Percentiles rank a stretch among this genome's conserved stretches.
Evolutionary conservation across 2,797 vertebrate species (phyloP).

Genomic region (Hippopotamyrus pictus): DNA sequence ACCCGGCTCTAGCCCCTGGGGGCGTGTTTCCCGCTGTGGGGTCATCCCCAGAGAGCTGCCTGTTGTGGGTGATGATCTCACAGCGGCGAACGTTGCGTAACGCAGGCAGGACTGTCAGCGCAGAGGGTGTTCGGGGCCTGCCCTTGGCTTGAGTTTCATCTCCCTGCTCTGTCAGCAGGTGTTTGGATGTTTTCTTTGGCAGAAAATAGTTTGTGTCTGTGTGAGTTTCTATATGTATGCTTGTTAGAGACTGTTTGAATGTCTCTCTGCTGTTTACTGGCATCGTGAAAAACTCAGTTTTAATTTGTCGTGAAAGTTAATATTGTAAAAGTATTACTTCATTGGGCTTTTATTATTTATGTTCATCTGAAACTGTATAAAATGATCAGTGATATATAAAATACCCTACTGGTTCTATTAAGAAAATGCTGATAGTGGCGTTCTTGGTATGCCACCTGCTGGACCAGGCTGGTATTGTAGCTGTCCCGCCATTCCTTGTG

Average conservation of each 20-base stretch:
- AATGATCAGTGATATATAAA: background rate
- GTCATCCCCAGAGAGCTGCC: background rate
- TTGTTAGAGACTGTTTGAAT: background rate
- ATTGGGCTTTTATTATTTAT: background rate
- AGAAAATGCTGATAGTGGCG: background rate
- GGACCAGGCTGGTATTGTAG: background rate
- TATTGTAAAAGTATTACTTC: background rate
- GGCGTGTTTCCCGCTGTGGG: background rate
- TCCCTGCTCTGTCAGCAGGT: slow-evolving; percentile 28
- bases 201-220: background rate
- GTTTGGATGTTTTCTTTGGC: slow-evolving; percentile 13
- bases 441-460: background rate
- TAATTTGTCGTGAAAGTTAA: background rate
- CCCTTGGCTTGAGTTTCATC: slow-evolving; percentile 27
- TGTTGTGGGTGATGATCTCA: background rate
- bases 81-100: slow-evolving; percentile 28
- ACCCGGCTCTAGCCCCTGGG: background rate
- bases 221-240: background rate
- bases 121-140: slow-evolving; percentile 12
- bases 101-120: background rate
- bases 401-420: background rate
- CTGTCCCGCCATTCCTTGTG: background rate
- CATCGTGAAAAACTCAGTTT: background rate
- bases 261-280: background rate
- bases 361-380: background rate